Base-by-base conservation (phyloP, 2,113 vertebrate genomes). In the Hemichromis elongatus region DNA sequence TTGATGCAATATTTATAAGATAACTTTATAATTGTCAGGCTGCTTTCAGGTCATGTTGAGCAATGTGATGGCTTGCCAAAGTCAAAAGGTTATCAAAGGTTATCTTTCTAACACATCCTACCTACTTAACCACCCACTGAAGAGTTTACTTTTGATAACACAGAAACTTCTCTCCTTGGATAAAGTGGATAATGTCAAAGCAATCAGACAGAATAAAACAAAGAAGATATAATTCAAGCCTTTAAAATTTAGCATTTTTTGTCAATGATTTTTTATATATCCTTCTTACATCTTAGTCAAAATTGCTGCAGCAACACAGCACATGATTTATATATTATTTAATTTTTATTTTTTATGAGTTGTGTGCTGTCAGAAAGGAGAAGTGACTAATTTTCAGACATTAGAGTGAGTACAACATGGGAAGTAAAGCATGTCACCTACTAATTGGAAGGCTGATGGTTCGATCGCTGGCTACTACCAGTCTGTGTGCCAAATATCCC, bases 1-100 rank as follows among this genome's bases (percentile, higher is more conserved):
- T 57, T 77, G 53, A 63, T 90, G 83, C 68, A 89, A 78, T 82
- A 68, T 85, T 85, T 73, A 78, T 50, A 37, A 77, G 70, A 81
- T 79, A 53, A 55, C 12, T 79, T 77, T 61, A 37, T 79, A 53
- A 75, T 28, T 85, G 70, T 79, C 68, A 84, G 55, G 16, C 13
- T 19, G 53, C 47, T 8, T 56, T 26, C 19, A 77, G 35, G 35
- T 57, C 26, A 28, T 42, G 78, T 79, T 83, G 18, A 77, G 21
- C 77, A 73, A 30, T 68, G 54, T 79, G 57, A 90, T 11, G n/a
- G 28, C 73, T 90, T 42, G 88, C 82, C 85, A 86, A 82, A 86
- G 50, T 84, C 55, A 40, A 79, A 70, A 63, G 56, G 47, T 63
- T 77, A 28, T 78, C 80, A 53, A 24, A 54, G 50, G 63, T 75